Percentiles rank a stretch among this genome's conserved stretches.
Conservation (phyloP, 2,113 vertebrate species). For the Epinephelus moara region DNA sequence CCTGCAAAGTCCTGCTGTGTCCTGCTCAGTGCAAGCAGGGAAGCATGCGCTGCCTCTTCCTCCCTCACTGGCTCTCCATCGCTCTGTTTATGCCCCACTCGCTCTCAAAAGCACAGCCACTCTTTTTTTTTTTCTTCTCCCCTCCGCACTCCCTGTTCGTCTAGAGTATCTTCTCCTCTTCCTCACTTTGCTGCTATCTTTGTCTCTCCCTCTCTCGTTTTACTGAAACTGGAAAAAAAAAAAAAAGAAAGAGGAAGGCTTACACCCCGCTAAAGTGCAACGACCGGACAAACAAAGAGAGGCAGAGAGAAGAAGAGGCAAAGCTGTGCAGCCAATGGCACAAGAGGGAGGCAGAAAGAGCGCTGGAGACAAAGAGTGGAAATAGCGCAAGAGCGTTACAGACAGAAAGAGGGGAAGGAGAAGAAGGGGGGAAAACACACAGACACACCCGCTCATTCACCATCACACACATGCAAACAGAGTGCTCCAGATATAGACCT, state of each 20-base stretch:
- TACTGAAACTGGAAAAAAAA: constrained; percentile 38
- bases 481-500: constrained; percentile 68
- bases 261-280: constrained; percentile 56
- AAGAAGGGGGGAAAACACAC: constrained; percentile 32
- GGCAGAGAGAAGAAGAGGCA: constrained; percentile 48
- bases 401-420: constrained; percentile 58
- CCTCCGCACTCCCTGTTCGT: constrained; percentile 28
- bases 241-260: constrained; percentile 10
- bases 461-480: constrained; percentile 42
- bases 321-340: constrained; percentile 69
- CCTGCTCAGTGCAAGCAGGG: constrained; percentile 48
- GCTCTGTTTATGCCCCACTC: constrained; percentile 26
- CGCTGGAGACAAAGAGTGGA: constrained; percentile 75
- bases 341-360: constrained; percentile 65
- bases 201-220: constrained; percentile 50
- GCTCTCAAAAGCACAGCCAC: constrained; percentile 21
- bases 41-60: constrained; percentile 46
- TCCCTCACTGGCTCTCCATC: constrained; percentile 52
- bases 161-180: constrained; percentile 27
- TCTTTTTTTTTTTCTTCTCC: neutral
- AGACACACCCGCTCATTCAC: constrained; percentile 57
- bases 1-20: constrained; percentile 51
- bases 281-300: constrained; percentile 61
- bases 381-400: constrained; percentile 61
- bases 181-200: constrained; percentile 32